phyloP scores from a whole-genome alignment of 2,113 vertebrate genomes.

The Pseudolaguvia tuberculata region DNA sequence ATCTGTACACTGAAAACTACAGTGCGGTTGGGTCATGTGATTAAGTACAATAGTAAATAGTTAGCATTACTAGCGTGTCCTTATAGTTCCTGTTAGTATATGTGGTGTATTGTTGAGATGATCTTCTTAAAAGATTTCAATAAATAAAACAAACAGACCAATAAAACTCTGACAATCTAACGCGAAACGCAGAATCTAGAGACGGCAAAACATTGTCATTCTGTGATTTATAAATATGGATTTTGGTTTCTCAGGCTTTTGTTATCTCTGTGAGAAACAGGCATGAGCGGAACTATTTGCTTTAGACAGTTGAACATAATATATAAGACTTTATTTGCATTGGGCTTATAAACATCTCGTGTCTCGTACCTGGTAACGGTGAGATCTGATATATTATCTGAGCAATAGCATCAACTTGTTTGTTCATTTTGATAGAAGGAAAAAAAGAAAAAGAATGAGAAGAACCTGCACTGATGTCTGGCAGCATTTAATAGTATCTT shows the following conservation, averaged over 20 bases:
- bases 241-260: slow-evolving; percentile 24
- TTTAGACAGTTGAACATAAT: slow-evolving; percentile 3
- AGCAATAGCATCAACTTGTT: slow-evolving; percentile 51
- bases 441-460: slow-evolving; percentile 31
- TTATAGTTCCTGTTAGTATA: neutral
- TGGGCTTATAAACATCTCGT: slow-evolving; percentile 5
- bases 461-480: slow-evolving; percentile 57
- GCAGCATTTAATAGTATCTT: slow-evolving; percentile 64
- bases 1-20: neutral
- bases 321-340: slow-evolving; percentile 7
- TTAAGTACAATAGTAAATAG: neutral
- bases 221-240: slow-evolving; percentile 27
- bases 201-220: slow-evolving; percentile 10
- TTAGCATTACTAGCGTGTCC: too few relatives aligned
- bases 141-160: neutral
- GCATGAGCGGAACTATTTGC: slow-evolving; percentile 16
- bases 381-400: slow-evolving; percentile 58
- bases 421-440: slow-evolving; percentile 27
- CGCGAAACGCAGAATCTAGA: neutral
- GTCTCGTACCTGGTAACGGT: slow-evolving; percentile 51
- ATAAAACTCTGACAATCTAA: neutral
- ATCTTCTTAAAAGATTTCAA: neutral
- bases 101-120: neutral
- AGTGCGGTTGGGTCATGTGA: neutral
- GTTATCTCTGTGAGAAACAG: slow-evolving; percentile 14